Evolutionary conservation across 2,113 vertebrate species (phyloP).

Genomic region (Chloebia gouldiae): DNA sequence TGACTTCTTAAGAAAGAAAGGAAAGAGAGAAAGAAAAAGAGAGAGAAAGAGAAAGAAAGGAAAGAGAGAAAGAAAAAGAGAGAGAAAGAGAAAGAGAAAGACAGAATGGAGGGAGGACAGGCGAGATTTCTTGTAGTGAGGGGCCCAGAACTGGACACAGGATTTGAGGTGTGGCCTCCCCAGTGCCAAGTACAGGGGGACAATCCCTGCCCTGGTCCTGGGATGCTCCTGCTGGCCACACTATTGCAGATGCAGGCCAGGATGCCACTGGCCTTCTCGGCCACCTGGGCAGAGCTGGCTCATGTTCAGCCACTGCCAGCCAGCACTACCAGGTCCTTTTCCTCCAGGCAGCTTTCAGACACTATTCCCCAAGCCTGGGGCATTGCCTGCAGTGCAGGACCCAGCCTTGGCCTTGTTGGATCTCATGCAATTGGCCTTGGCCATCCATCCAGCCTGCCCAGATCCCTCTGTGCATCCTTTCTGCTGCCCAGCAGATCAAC

Average conservation of each 20-base stretch:
- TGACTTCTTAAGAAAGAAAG: background rate
- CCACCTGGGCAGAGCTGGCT: background rate
- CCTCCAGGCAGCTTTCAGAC: background rate
- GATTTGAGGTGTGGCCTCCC: background rate
- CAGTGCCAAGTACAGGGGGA: rapidly evolving
- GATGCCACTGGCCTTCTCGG: background rate
- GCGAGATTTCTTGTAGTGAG: background rate
- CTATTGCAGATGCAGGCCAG: rapidly evolving
- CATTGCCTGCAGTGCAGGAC: background rate
- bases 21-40: background rate
- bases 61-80: rapidly evolving
- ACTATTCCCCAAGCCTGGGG: background rate
- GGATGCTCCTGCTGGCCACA: background rate
- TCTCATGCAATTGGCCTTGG: rapidly evolving
- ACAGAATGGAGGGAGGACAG: background rate
- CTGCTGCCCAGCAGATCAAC: background rate
- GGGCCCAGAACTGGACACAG: background rate
- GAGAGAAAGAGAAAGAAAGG: background rate
- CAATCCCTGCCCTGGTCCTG: background rate
- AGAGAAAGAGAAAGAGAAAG: background rate
- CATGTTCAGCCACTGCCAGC: background rate
- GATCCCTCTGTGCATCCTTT: background rate
- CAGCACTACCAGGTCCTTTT: background rate
- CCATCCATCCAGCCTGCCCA: background rate
- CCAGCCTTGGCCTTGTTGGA: background rate